A percentile compares a stretch with the other conserved stretches of the same genome.
phyloP scores from a whole-genome alignment of 2,113 vertebrate genomes.

The Thryonomys swinderianus region DNA sequence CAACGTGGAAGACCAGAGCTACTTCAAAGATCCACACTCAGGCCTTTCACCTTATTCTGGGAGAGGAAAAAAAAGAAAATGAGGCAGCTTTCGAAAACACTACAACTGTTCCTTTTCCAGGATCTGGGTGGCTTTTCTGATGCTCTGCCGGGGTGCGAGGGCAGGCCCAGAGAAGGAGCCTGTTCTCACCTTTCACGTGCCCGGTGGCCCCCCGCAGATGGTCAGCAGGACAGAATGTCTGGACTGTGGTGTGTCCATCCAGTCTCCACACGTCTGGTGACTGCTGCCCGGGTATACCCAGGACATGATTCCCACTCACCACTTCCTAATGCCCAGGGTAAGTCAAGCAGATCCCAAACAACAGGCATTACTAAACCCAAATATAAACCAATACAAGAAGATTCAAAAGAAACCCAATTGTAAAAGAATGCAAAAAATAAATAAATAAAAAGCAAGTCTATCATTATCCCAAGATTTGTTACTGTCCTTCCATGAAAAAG shows the following conservation, averaged over 20 bases:
- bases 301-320: neutral
- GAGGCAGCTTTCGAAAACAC: neutral
- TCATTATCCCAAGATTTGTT: neutral
- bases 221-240: neutral
- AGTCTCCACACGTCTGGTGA: neutral
- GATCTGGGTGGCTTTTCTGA: neutral
- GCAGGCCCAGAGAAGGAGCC: neutral
- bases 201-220: neutral
- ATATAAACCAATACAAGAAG: neutral
- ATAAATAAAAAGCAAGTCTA: neutral
- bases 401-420: conserved; percentile 4
- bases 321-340: neutral
- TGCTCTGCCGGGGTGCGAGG: neutral
- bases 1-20: neutral
- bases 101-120: neutral
- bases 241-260: neutral
- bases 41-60: neutral
- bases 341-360: neutral
- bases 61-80: neutral
- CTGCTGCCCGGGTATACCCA: neutral
- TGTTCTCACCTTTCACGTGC: neutral
- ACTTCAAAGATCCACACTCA: neutral
- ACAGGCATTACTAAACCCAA: neutral
- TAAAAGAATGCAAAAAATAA: neutral
- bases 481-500: neutral